Evolutionary conservation across 2,888 invertebrate species (phyloP), one percentile per base, ranked within the genome.

Genomic region (Griposia aprilina): DNA sequence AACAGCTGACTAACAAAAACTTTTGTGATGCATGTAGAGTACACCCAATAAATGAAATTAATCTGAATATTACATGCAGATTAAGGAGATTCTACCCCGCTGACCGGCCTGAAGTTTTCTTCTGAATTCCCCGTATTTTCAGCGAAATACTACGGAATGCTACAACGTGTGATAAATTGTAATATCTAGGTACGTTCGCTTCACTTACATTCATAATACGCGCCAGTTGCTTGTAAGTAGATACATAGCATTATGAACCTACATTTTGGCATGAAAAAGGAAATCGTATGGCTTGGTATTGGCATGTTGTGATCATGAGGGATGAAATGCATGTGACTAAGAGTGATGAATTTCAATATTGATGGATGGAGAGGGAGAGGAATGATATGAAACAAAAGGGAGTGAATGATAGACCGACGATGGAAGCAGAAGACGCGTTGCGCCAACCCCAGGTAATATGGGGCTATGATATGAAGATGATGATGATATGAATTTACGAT

Each of bases 111-210:
- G 6, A 23, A 20, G 17, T 36, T 36, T 55, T 17, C 17, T n/a
- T n/a, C 48, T 15, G 10, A 70, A n/a, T 20, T 11, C 60, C 2
- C 15, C 11, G 36, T 52, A 23, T 59, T 74, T 78, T 55, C 52
- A 66, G 52, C 26, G 6, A 55, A 60, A 52, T 36, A 52, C 45
- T 45, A 30, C 8, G 15, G 36, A 52, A 59, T 30, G 59, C 17
- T 23, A 63, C 30, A 55, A 52, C 7, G 11, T 30, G 66, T 52
- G 48, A n/a, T 17, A 50, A 36, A 55, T 63, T 45, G 36, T 41
- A 36, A 41, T 15, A 60, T 60, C 41, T 41, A 20, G 36, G 7
- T 59, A 76, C 60, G 71, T 81, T 71, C 71, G n/a, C 26, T 52
- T 65, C n/a, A 65, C 36, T 71, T 57, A 59, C 15, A 72, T 63